A percentile compares a stretch with the other conserved stretches of the same genome.
These are phyloP conservation scores for Iguana delicatissima DNA, from an alignment of 2,797 vertebrate species.

Conservation along the genomic window DNA sequence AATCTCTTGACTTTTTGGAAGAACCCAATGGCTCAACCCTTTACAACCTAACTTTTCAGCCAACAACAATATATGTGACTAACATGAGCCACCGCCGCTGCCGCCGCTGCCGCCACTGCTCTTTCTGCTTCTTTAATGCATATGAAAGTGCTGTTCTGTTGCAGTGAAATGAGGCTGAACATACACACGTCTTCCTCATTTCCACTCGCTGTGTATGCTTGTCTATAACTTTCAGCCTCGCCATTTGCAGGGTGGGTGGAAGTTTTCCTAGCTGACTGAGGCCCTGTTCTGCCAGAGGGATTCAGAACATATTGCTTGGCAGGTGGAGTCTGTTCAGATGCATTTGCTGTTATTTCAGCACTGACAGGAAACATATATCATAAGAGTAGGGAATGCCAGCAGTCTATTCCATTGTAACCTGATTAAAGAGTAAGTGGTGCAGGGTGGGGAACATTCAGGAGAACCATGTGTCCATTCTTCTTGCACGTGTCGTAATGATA, in stretches of 20 bases:
- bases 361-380: conserved; percentile 95
- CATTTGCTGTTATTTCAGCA: conserved; percentile 91
- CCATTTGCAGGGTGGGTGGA: conserved; percentile 82
- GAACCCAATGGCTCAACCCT: conserved; percentile 59
- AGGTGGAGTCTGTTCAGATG: conserved; percentile 84
- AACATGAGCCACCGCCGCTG: conserved; percentile 25
- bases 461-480: conserved; percentile 78
- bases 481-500: conserved; percentile 40
- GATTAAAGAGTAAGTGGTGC: conserved; percentile 80
- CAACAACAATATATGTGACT: conserved; percentile 66
- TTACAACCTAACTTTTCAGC: conserved; percentile 64
- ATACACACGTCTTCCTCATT: conserved; percentile 21
- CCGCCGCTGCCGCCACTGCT: background rate
- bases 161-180: conserved; percentile 57
- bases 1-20: background rate
- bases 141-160: conserved; percentile 40
- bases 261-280: conserved; percentile 74
- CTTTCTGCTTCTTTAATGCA: background rate
- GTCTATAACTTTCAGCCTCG: conserved; percentile 65
- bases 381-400: conserved; percentile 82
- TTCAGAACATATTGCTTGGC: conserved; percentile 84
- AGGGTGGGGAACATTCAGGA: conserved; percentile 58
- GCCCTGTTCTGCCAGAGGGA: conserved; percentile 80
- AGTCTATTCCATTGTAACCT: conserved; percentile 79
- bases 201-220: background rate